phyloP scores from a whole-genome alignment of 1,140 invertebrate genomes.

The Trinorchestia longiramus region DNA sequence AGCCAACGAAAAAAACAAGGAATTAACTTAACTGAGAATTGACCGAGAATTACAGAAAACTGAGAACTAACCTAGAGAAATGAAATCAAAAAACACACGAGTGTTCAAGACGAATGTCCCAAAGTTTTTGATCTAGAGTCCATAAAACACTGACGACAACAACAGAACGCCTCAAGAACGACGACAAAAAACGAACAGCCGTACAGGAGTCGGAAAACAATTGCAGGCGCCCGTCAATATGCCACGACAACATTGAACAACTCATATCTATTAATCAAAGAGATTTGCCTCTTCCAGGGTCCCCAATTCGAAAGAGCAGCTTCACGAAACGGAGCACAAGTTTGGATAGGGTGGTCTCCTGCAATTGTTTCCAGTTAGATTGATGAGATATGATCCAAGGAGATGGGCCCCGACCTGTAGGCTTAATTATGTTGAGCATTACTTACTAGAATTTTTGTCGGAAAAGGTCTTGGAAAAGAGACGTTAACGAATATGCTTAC shows the following conservation, averaged over 20 bases:
- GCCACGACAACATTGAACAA: conserved; percentile 7
- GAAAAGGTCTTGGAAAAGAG: background rate
- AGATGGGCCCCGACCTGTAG: background rate
- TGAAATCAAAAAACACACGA: background rate
- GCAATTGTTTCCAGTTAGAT: conserved; percentile 51
- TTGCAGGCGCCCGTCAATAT: conserved; percentile 25
- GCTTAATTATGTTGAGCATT: conserved; percentile 46
- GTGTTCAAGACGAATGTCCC: background rate
- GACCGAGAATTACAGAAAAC: background rate
- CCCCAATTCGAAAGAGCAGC: conserved; percentile 31
- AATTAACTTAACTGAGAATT: background rate
- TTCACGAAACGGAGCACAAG: conserved; percentile 24
- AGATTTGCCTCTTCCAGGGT: conserved; percentile 10
- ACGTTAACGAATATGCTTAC: background rate
- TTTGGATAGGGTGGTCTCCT: conserved; percentile 5
- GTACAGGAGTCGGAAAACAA: conserved; percentile 38
- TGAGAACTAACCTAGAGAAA: background rate
- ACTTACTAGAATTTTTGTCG: background rate
- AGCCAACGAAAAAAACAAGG: background rate
- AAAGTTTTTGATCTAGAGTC: background rate
- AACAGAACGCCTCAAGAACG: background rate
- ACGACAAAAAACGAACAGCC: background rate
- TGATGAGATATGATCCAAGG: conserved; percentile 25
- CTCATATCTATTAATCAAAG: conserved; percentile 46
- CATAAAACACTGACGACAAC: background rate